phyloP scores from a whole-genome alignment of 1,140 invertebrate species.

The Drosophila nasuta region DNA sequence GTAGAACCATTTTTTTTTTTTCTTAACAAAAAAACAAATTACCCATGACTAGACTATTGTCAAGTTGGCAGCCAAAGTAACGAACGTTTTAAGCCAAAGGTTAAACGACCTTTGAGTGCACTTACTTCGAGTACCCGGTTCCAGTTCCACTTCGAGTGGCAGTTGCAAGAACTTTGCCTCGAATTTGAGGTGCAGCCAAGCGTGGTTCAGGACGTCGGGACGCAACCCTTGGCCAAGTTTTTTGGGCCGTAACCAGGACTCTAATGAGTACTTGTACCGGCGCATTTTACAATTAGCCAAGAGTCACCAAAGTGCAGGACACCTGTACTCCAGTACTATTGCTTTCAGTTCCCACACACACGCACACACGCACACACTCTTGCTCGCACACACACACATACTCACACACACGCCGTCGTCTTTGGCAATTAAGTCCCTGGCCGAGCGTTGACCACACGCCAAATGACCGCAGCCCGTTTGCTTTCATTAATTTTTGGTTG shows the following conservation, averaged over 20 bases:
- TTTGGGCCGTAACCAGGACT: conserved; percentile 49
- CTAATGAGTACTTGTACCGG: conserved; percentile 46
- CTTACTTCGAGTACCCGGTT: conserved; percentile 21
- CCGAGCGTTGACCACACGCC: conserved; percentile 81
- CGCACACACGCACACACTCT: conserved; percentile 6
- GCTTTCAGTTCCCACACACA: conserved; percentile 8
- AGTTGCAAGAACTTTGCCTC: conserved; percentile 7
- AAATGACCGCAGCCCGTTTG: conserved; percentile 84
- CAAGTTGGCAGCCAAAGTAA: conserved; percentile 3
- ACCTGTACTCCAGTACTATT: conserved; percentile 39
- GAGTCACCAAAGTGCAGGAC: conserved; percentile 47
- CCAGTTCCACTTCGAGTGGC: not conserved
- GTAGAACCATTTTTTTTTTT: too few relatives aligned
- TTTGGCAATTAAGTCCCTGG: conserved; percentile 81
- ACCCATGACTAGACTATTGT: not conserved
- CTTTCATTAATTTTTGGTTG: conserved; percentile 84
- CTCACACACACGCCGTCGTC: conserved; percentile 51
- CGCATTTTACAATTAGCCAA: conserved; percentile 58
- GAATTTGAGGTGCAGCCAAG: conserved; percentile 22
- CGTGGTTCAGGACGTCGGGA: not conserved
- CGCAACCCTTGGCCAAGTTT: conserved; percentile 32
- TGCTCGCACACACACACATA: conserved; percentile 20
- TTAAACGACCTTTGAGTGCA: conserved; percentile 37
- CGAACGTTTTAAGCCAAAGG: conserved; percentile 9
- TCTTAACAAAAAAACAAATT: not conserved